These are phyloP conservation scores for Chrysolina americana DNA, from an alignment of 2,888 invertebrate species.

Conservation along the genomic window DNA sequence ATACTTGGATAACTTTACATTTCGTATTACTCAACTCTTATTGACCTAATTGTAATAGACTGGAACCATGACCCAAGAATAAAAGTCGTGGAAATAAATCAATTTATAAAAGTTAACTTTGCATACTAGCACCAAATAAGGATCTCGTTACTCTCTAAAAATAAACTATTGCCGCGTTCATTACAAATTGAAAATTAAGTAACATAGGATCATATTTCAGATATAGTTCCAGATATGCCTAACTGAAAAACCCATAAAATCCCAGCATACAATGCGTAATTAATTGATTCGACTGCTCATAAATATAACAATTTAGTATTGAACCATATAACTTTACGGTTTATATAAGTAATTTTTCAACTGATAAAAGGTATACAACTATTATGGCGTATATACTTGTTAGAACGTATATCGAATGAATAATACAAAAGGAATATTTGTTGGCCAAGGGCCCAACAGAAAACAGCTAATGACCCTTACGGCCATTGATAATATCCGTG, in stretches of 20 bases:
- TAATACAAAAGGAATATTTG: too few relatives aligned
- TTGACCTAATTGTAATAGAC: conserved; percentile 23
- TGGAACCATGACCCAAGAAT: conserved; percentile 28
- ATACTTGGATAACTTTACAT: neutral
- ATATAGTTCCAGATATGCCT: neutral
- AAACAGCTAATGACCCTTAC: too few relatives aligned
- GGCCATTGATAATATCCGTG: too few relatives aligned
- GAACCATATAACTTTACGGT: too few relatives aligned
- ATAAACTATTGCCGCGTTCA: conserved; percentile 22
- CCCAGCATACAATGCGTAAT: too few relatives aligned
- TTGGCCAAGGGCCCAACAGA: too few relatives aligned
- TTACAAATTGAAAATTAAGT: conserved; percentile 11
- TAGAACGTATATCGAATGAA: too few relatives aligned
- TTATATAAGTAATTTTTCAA: too few relatives aligned
- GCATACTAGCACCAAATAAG: conserved; percentile 25
- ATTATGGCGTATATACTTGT: too few relatives aligned
- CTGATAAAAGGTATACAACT: too few relatives aligned
- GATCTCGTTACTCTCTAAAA: conserved; percentile 22
- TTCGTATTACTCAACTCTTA: conserved; percentile 6
- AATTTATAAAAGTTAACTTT: conserved; percentile 19
- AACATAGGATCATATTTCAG: neutral
- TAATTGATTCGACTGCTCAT: neutral
- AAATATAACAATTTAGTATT: neutral
- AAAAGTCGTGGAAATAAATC: conserved; percentile 19
- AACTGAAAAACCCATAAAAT: neutral